Evolutionary conservation across 2,113 vertebrate genomes (phyloP), one percentile per base, ranked within the genome.

Genomic region (Nycticebus coucang): DNA sequence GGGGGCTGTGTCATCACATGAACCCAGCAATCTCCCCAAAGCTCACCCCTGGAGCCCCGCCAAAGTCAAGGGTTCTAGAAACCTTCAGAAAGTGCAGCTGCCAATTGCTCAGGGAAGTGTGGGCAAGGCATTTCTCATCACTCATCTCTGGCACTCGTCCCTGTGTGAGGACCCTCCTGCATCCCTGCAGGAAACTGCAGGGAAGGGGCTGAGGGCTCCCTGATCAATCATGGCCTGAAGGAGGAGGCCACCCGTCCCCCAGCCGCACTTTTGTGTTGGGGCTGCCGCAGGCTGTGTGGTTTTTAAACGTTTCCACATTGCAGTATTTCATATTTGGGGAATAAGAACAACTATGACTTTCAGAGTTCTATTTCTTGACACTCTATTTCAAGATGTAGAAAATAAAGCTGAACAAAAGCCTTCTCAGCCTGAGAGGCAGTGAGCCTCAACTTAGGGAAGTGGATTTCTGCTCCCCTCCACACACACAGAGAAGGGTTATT

Each of bases 331-430:
- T 60, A 62, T 53, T 41, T 37, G 21, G 53, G 50, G 87, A 90
- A 81, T 53, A 21, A 64, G n/a, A 62, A 69, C 55, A 74, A n/a
- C 15, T 68, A n/a, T 12, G 41, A 41, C 85, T 71, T 83, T 72
- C 72, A 74, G 87, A 83, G n/a, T 91, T 85, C 64, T 79, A 79
- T 79, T 77, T 79, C 77, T 79, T 79, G 53, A 45, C 66, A 37
- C 77, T 88, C 5, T 60, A 71, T 88, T 72, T 78, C n/a, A 79
- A 92, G 50, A 80, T 37, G 22, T n/a, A 13, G 59, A 60, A 81
- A 64, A 62, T 45, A 87, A 75, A 95, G 33, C 22, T 82, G 75
- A 72, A 21, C 33, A 60, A 72, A 89, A 96, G 57, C 41, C 66
- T 80, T 18, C 82, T 35, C 19, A 50, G 41, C 71, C 55, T 57